Evolutionary conservation across 2,888 invertebrate genomes (phyloP).

Genomic region (Cepaea hortensis): DNA sequence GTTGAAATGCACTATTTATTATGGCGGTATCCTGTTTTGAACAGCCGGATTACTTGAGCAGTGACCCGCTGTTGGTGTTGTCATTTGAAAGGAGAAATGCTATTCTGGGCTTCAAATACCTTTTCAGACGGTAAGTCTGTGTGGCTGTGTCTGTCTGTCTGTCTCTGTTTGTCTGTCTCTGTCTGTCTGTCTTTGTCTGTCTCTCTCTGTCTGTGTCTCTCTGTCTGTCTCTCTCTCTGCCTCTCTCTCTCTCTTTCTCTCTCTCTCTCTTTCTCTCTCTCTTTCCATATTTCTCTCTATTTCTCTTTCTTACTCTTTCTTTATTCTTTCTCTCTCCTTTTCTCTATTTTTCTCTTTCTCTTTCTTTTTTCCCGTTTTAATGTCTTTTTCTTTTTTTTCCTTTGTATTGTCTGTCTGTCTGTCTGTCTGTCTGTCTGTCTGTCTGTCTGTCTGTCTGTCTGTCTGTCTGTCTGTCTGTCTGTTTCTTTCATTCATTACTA

Average conservation of each 20-base stretch:
- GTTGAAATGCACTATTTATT: no score
- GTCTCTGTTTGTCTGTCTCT: background rate
- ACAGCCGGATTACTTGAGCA: no score
- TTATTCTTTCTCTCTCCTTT: background rate
- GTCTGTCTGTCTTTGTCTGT: background rate
- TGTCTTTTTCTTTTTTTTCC: background rate
- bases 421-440: conserved; percentile 33
- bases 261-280: background rate
- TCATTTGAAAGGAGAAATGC: no score
- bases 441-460: conserved; percentile 26
- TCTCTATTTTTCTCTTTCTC: background rate
- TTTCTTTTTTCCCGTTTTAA: background rate
- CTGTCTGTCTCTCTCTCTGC: background rate
- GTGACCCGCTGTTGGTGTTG: no score
- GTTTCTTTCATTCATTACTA: no score
- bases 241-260: conserved; percentile 20
- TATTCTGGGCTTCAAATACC: no score
- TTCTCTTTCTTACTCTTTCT: background rate
- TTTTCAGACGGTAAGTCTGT: no score
- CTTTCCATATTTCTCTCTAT: background rate
- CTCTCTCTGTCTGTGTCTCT: no score
- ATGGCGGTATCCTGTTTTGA: no score
- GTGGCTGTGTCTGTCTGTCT: background rate
- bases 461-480: conserved; percentile 26
- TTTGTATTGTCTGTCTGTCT: background rate